Evolutionary conservation across 2,113 vertebrate species (phyloP).

Genomic region (Naja naja): DNA sequence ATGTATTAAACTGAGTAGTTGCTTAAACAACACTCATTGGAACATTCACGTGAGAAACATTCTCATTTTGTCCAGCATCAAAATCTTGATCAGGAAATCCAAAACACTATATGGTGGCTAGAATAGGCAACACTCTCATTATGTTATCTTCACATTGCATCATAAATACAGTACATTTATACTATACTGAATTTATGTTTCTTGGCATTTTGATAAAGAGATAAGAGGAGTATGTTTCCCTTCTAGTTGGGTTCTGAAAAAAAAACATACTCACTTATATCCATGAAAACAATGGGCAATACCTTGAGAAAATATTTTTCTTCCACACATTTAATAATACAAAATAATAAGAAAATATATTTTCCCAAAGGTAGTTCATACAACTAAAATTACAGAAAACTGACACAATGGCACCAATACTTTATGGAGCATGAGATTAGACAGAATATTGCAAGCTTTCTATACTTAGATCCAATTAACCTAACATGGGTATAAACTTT

Average conservation of each 20-base stretch:
- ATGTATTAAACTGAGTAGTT: conserved; percentile 73
- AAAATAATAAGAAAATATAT: neutral
- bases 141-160: neutral
- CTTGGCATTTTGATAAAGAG: conserved; percentile 29
- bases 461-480: conserved; percentile 26
- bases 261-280: neutral
- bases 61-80: conserved; percentile 55
- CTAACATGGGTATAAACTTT: neutral
- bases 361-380: conserved; percentile 12
- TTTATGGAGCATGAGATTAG: conserved; percentile 18
- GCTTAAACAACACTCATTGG: conserved; percentile 72
- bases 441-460: conserved; percentile 28
- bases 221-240: conserved; percentile 29
- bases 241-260: conserved; percentile 27
- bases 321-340: conserved; percentile 32
- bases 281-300: conserved; percentile 4
- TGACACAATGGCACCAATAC: neutral
- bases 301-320: conserved; percentile 12
- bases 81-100: neutral
- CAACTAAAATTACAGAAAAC: conserved; percentile 4
- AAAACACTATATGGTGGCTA: conserved; percentile 45
- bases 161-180: conserved; percentile 35
- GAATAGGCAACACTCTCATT: conserved; percentile 46
- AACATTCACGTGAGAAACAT: conserved; percentile 62
- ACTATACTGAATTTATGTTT: conserved; percentile 30